Conservation (phyloP, 1,140 invertebrate species). For the Pentalonia nigronervosa region DNA sequence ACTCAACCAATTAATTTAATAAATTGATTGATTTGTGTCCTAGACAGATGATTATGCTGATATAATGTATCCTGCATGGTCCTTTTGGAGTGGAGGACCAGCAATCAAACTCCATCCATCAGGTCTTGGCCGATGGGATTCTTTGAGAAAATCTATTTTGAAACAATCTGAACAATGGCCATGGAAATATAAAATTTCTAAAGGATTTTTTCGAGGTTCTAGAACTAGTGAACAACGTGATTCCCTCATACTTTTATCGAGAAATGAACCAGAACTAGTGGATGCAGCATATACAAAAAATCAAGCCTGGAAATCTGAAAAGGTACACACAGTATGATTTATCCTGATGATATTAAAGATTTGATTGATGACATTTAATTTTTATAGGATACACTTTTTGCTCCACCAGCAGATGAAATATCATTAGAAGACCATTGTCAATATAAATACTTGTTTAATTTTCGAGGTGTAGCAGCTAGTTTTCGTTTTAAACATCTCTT, state of each 20-base stretch:
- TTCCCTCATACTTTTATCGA: constrained; percentile 84
- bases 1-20: background rate
- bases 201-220: constrained; percentile 92
- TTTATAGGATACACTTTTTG: constrained; percentile 83
- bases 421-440: constrained; percentile 90
- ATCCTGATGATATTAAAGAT: background rate
- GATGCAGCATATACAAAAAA: constrained; percentile 97
- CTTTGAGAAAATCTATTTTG: constrained; percentile 76
- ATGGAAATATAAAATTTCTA: constrained; percentile 80
- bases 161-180: constrained; percentile 73
- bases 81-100: constrained; percentile 97
- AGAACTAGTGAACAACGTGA: constrained; percentile 91
- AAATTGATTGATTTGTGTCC: constrained; percentile 61
- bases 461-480: constrained; percentile 93
- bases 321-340: constrained; percentile 64
- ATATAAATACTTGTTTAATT: constrained; percentile 96
- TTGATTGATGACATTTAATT: constrained; percentile 55
- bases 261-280: constrained; percentile 78
- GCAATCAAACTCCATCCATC: constrained; percentile 91
- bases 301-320: constrained; percentile 95
- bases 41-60: constrained; percentile 83
- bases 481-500: constrained; percentile 97
- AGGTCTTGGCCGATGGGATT: constrained; percentile 92
- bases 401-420: constrained; percentile 83
- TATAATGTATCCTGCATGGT: constrained; percentile 96